Evolutionary conservation across 2,888 invertebrate species (phyloP), one percentile per base, ranked within the genome.

Genomic region (Drosophila meridiana): DNA sequence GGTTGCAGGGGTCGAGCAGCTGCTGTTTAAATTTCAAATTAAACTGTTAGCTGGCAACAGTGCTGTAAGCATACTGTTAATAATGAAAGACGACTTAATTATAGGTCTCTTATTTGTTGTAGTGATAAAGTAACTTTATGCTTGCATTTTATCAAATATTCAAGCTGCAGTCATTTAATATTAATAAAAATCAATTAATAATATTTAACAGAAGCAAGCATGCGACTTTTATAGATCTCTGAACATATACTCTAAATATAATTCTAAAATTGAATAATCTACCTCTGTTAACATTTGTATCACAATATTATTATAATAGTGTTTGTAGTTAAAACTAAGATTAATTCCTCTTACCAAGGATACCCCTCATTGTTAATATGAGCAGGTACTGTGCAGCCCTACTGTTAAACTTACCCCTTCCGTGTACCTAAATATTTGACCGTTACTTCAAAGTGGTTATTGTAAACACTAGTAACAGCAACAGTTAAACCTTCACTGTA

Each of bases 1-100:
- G 45, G 55, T 7, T 13, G 28, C 8, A 36, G 67, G 70, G 77
- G 57, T 14, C 13, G 32, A 32, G 9, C 32, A 8, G n/a, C 8
- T 50, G 32, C 5, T n/a, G 13, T 47, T 47, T 3, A 47, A 45
- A 47, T 47, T 3, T 20, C 20, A 20, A 20, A 20, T 20, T 30
- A 14, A 2, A 11, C 6, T 48, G 48, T 6, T 48, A 14, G 11
- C 26, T 20, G 4, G 45, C 47, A 48, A 20, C 20, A 43, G 14
- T 20, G 3, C n/a, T 45, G 45, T 26, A 26, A 45, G 11, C 14
- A 40, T 43, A 8, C 20, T 20, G 43, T 20, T 43, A 9, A n/a
- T n/a, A n/a, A n/a, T n/a, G n/a, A n/a, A 38, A 38, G 11, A 13
- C 8, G 26, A 11, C 5, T 4, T 45, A 4, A 4, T 20, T 20